Evolutionary conservation across 2,797 vertebrate genomes (phyloP), one percentile per base, ranked within the genome.

Genomic region (Meda fulgida): DNA sequence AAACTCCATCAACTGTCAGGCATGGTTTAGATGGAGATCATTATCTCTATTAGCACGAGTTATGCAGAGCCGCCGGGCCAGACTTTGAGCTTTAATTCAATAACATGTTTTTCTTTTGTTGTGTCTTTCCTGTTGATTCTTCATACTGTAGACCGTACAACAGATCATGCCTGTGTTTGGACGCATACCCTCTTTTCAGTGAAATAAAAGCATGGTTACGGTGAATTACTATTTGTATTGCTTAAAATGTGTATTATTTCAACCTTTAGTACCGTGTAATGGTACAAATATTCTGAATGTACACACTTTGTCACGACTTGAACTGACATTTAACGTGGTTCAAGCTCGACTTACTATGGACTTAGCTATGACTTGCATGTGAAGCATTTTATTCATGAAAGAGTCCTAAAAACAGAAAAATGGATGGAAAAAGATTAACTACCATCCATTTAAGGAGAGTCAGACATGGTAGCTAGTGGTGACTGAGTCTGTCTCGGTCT

Each of bases 1-100:
- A 85, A 87, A 86, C 70, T 69, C 16, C 43, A n/a, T n/a, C n/a
- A 67, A 80, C 69, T 34, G 82, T 83, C 40, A 31, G 58, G 63
- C 48, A 40, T 9, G 76, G 36, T 78, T 78, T 78, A 73, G 31
- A 79, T 53, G 66, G 66, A 75, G 85, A 79, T 88, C 36, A 67
- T 77, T 73, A 63, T 26, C 80, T 82, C 51, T 29, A 83, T 82
- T 81, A 29, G 23, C 66, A 63, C 63, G 73, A 86, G 71, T 60
- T 71, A 70, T 86, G 31, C 5, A 58, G 67, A 4, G 70, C 29
- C 26, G 36, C 65, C 3, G 6, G 16, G 34, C 51, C 46, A 69
- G 65, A 81, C 23, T 21, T 21, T 65, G n/a, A 21, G 18, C n/a
- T 31, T 78, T 65, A 78, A 78, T 36, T 65, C 31, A 69, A 18